Conservation (phyloP, 2,888 invertebrate genomes). For the Bimastos eiseni region DNA sequence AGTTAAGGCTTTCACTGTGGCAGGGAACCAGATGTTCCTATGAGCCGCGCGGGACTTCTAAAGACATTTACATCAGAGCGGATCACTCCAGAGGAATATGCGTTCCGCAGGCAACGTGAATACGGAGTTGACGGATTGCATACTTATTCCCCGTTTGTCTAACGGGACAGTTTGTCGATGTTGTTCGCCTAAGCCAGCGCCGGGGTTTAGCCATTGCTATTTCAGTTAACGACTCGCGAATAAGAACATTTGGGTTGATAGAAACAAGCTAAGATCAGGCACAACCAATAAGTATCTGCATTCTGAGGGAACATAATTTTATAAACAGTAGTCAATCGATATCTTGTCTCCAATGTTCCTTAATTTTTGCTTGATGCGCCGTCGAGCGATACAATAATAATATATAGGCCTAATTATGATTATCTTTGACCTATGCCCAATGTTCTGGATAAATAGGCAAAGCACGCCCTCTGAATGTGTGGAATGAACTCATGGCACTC, state of each 20-base stretch:
- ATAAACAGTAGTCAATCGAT: not conserved
- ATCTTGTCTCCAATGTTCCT: too few relatives aligned
- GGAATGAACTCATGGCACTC: too few relatives aligned
- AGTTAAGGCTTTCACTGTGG: not conserved
- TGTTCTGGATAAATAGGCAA: too few relatives aligned
- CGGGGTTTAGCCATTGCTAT: not conserved
- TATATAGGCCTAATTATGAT: too few relatives aligned
- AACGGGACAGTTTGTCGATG: not conserved
- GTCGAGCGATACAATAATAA: too few relatives aligned
- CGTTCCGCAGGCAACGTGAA: not conserved
- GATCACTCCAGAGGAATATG: not conserved
- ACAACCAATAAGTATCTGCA: not conserved
- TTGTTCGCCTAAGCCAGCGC: not conserved
- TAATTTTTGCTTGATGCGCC: too few relatives aligned
- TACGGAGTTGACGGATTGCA: not conserved
- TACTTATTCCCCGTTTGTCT: not conserved
- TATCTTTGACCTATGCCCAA: too few relatives aligned
- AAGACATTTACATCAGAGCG: slow-evolving; percentile 13
- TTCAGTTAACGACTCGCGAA: not conserved
- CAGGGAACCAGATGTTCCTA: not conserved
- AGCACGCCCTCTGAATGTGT: too few relatives aligned
- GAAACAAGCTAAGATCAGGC: not conserved
- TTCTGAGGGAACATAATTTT: not conserved
- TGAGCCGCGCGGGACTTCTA: not conserved
- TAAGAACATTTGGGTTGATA: not conserved